phyloP scores from a whole-genome alignment of 2,888 invertebrate species.

The Phengaris alcon region DNA sequence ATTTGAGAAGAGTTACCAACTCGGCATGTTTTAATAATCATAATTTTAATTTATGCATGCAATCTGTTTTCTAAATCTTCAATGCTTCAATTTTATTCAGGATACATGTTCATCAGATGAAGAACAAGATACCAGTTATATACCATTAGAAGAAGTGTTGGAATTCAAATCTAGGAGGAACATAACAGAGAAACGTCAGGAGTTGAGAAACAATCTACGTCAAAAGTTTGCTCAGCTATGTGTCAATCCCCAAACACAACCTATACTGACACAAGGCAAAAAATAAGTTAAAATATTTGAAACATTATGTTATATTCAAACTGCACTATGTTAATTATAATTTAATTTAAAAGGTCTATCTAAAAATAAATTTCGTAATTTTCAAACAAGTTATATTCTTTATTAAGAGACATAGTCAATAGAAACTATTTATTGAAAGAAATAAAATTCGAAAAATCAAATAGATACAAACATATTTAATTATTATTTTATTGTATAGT shows the following conservation, averaged over 20 bases:
- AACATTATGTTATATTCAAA: slow-evolving; percentile 44
- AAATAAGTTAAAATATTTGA: slow-evolving; percentile 48
- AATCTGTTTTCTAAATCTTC: neutral
- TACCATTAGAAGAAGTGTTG: slow-evolving; percentile 92
- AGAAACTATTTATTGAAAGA: neutral
- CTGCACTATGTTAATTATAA: slow-evolving; percentile 40
- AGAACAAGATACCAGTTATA: slow-evolving; percentile 87
- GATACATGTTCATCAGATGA: slow-evolving; percentile 89
- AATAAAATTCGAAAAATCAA: neutral
- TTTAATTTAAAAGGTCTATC: neutral
- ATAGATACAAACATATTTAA: neutral
- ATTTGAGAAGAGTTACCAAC: too few relatives aligned
- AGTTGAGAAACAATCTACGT: slow-evolving; percentile 88
- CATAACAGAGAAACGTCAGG: slow-evolving; percentile 88
- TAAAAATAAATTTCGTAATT: slow-evolving; percentile 7
- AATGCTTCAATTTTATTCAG: slow-evolving; percentile 59
- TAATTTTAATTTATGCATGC: neutral
- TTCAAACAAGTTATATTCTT: slow-evolving; percentile 12
- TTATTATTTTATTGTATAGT: slow-evolving; percentile 21
- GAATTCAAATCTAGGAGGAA: slow-evolving; percentile 91
- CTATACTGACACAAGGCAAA: slow-evolving; percentile 46
- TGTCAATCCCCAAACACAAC: slow-evolving; percentile 62
- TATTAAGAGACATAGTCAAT: neutral
- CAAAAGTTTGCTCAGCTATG: slow-evolving; percentile 91
- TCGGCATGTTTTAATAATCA: neutral